A percentile compares a stretch with the other conserved stretches of the same genome.
Evolutionary conservation across 2,888 invertebrate genomes (phyloP).

Genomic region (Spialia ferax): DNA sequence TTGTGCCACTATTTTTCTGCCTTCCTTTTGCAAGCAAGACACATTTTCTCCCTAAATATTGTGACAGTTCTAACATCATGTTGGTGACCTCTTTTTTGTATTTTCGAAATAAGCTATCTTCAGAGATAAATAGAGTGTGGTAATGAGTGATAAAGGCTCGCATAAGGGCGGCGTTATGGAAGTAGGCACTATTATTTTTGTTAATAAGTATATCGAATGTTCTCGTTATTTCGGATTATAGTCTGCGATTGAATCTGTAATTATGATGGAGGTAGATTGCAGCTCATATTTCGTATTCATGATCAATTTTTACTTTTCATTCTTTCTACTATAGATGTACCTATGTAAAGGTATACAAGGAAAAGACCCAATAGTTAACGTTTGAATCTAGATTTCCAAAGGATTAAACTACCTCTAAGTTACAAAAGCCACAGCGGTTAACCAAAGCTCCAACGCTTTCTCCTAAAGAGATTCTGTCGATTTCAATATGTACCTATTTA

Average conservation of each 20-base stretch:
- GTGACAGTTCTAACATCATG: slow-evolving; percentile 9
- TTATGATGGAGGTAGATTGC: neutral
- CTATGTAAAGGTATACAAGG: too few relatives aligned
- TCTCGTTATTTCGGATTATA: neutral
- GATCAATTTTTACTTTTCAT: neutral
- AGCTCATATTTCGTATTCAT: neutral
- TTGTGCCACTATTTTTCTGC: neutral
- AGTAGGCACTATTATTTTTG: slow-evolving; percentile 25
- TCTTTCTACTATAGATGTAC: too few relatives aligned
- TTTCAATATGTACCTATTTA: neutral
- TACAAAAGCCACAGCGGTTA: slow-evolving; percentile 27
- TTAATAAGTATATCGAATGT: neutral
- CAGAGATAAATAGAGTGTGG: slow-evolving; percentile 21
- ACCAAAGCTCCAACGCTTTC: slow-evolving; percentile 7
- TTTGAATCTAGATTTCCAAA: slow-evolving; percentile 10
- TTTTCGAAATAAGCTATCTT: slow-evolving; percentile 16
- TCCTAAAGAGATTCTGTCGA: too few relatives aligned
- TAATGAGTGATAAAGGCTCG: slow-evolving; percentile 5
- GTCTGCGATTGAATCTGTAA: neutral
- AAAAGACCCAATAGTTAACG: too few relatives aligned
- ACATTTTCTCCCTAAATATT: slow-evolving; percentile 19
- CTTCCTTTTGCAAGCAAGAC: slow-evolving; percentile 9
- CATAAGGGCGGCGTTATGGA: slow-evolving; percentile 11
- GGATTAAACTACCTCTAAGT: slow-evolving; percentile 24
- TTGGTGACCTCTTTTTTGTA: slow-evolving; percentile 21